Base-by-base conservation (phyloP, 2,797 vertebrate genomes). In the Lacerta agilis region DNA sequence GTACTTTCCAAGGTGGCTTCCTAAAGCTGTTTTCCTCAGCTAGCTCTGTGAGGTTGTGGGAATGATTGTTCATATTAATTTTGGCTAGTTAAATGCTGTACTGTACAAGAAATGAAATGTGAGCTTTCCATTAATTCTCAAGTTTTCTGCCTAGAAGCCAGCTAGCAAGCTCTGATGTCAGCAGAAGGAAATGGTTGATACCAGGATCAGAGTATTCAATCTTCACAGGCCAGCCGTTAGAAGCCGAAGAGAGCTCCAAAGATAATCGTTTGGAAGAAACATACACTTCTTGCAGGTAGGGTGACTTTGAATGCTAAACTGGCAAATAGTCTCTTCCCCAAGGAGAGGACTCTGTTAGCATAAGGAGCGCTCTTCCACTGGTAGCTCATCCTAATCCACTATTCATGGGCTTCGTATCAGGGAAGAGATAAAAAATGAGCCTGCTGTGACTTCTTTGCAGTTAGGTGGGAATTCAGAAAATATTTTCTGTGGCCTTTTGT, bases 211-310 rank as follows among this genome's bases (percentile, higher is more conserved):
- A 97, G 77, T 97, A 96, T 36, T 96, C 97, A 0, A 96, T 97
- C 27, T 97, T 97, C 88, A 96, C 96, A 1, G 97, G 97, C 15
- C 96, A 97, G 92, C 97, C 97, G 38, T 91, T 97, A 91, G 96
- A 96, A 72, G 82, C 29, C 20, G 94, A 88, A 72, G 94, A 90
- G 13, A 83, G 79, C 78, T 75, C 94, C 38, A 92, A 29, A 7
- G 94, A 93, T 8, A 95, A 95, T 38, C 96, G 94, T 13, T 67
- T 82, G 58, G 94, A 95, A 83, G 90, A 94, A 55, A 69, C 79
- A 72, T 86, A 91, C 7, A 2, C 83, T 79, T 82, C 95, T 88
- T 88, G 88, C 9, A 94, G 96, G 97, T 97, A 82, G 95, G 94
- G 8, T 11, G 27, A 0, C n/a, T 85, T 89, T 8, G 86, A 73